Evolutionary conservation across 2,113 vertebrate genomes (phyloP), one percentile per base, ranked within the genome.

Genomic region (Cyprinodon brontotheroides): DNA sequence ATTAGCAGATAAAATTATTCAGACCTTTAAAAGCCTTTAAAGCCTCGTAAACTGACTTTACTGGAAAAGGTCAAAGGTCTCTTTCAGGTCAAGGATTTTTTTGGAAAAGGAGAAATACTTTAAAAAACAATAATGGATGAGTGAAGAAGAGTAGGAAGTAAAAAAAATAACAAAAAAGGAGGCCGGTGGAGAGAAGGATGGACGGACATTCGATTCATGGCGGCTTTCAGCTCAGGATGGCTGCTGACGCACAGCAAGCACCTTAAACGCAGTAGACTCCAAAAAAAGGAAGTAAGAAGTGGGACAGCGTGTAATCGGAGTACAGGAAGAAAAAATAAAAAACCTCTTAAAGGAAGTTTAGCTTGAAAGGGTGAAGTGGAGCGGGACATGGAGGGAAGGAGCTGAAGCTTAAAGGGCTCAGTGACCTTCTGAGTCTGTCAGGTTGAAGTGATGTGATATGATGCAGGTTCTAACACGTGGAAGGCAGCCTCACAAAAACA

Each of bases 171-270:
- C 45, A 41, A 3, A 29, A 40, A 61, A n/a, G 43, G 50, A 75
- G 62, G 67, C 29, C 36, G 36, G 36, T n/a, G 43, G 53, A 76
- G 41, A 11, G 2, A 38, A 38, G 50, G 59, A 4, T 36, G 65
- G 77, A n/a, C 47, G 10, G 50, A 74, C 61, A 57, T 66, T 29
- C 72, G 61, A n/a, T 72, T 22, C 1, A 3, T n/a, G 73, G 66
- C 69, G n/a, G 68, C 61, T 38, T 14, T 36, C 60, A 62, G 68
- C 72, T 17, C 17, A 12, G 50, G 68, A 22, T 1, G 67, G 64
- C 48, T 75, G 78, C 81, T 71, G 17, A 57, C 75, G 57, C 43
- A 48, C 53, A 66, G 74, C 71, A 69, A 70, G 70, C 83, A 81
- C 76, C 76, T 79, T 10, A 67, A 72, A 81, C 78, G 39, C 71